Evolutionary conservation across 2,113 vertebrate species (phyloP).

Genomic region (Circaetus gallicus): DNA sequence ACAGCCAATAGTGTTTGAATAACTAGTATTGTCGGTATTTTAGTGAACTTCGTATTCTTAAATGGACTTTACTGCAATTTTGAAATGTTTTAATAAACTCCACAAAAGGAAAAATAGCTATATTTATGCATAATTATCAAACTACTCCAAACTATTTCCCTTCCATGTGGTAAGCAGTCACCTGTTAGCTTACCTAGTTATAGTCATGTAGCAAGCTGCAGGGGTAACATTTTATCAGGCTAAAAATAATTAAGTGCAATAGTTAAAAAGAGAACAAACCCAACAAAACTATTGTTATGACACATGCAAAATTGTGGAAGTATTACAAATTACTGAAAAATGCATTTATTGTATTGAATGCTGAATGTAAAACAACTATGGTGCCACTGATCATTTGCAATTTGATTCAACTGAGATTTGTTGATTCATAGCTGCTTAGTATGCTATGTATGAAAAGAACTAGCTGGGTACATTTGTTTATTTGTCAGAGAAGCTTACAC

Average conservation of each 20-base stretch:
- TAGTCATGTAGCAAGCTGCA: background rate
- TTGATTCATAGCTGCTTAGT: background rate
- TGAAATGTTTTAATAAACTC: background rate
- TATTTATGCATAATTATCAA: background rate
- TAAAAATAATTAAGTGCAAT: background rate
- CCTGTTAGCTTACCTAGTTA: background rate
- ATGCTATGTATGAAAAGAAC: background rate
- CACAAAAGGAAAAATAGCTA: background rate
- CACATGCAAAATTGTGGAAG: background rate
- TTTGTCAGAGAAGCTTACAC: background rate
- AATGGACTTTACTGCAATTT: background rate
- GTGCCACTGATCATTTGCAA: background rate
- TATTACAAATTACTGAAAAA: background rate
- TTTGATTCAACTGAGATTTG: background rate
- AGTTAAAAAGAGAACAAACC: background rate
- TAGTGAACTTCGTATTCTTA: background rate
- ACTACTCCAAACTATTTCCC: background rate
- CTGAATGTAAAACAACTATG: background rate
- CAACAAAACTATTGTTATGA: background rate
- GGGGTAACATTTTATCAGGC: background rate
- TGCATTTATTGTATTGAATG: background rate
- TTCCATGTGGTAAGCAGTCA: background rate
- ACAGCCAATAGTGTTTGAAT: background rate
- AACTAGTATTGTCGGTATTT: background rate
- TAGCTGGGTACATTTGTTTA: background rate